Evolutionary conservation across 2,888 invertebrate species (phyloP).

Genomic region (Brenthis hecate): DNA sequence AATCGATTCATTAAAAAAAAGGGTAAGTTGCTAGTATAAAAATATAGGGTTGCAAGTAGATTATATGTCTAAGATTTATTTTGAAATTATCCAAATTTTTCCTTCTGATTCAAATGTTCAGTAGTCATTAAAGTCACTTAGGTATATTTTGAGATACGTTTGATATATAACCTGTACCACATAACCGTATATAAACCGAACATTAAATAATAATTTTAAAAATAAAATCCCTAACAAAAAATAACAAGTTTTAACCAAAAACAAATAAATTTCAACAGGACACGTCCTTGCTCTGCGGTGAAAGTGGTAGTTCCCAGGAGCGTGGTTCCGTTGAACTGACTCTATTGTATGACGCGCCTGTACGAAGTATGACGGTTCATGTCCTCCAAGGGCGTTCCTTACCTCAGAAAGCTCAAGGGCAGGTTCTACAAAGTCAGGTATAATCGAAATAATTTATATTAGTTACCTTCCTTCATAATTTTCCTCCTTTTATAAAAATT

Average conservation of each 20-base stretch:
- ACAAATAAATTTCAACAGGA: conserved; percentile 53
- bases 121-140: no score
- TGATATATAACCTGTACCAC: no score
- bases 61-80: no score
- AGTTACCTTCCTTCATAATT: not conserved
- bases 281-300: conserved; percentile 73
- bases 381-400: conserved; percentile 93
- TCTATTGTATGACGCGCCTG: conserved; percentile 93
- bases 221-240: conserved; percentile 12
- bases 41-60: no score
- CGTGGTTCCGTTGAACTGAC: conserved; percentile 94
- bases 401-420: conserved; percentile 80
- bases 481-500: not conserved
- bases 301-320: conserved; percentile 77
- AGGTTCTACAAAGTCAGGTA: conserved; percentile 72
- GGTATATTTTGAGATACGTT: no score
- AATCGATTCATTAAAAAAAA: no score
- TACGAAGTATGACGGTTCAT: conserved; percentile 95
- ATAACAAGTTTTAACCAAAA: conserved; percentile 17
- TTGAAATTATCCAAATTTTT: no score
- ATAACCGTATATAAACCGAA: no score
- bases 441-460: not conserved
- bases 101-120: no score
- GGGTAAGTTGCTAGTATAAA: no score
- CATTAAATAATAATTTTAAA: no score